Evolutionary conservation across 2,797 vertebrate species (phyloP).

Genomic region (Gephyroberyx darwinii): DNA sequence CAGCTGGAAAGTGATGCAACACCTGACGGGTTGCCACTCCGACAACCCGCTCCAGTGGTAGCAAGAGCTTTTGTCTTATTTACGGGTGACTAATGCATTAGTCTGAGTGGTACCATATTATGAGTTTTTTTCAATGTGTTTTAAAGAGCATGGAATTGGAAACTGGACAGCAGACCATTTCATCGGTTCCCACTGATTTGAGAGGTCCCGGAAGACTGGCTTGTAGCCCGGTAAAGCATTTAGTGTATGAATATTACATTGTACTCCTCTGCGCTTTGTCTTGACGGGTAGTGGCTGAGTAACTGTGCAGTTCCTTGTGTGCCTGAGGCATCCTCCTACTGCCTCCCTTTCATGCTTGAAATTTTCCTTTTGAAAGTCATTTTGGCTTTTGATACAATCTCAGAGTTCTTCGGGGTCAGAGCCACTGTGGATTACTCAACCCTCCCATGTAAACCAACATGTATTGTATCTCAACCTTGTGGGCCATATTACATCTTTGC

Average conservation of each 20-base stretch:
- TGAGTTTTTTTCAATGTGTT: constrained; percentile 16
- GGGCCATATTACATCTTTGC: constrained; percentile 60
- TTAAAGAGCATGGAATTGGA: constrained; percentile 37
- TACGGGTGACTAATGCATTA: constrained; percentile 10
- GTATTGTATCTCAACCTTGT: constrained; percentile 69
- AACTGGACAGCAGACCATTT: constrained; percentile 31
- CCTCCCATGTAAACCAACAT: constrained; percentile 67
- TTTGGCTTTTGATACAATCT: constrained; percentile 78
- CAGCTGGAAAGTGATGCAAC: constrained; percentile 53
- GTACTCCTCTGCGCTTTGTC: constrained; percentile 46
- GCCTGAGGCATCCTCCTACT: constrained; percentile 74
- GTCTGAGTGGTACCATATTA: neutral
- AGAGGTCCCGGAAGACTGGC: constrained; percentile 34
- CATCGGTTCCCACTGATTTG: constrained; percentile 39
- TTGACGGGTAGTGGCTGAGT: constrained; percentile 46
- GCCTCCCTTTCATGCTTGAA: constrained; percentile 62
- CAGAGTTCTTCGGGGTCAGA: constrained; percentile 65
- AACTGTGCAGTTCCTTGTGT: constrained; percentile 42
- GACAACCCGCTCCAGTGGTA: constrained; percentile 13
- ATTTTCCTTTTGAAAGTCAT: constrained; percentile 70
- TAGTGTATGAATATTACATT: constrained; percentile 54
- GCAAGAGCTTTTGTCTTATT: neutral
- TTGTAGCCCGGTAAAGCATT: constrained; percentile 53
- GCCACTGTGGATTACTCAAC: constrained; percentile 68
- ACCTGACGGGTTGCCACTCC: constrained; percentile 20